phyloP scores from a whole-genome alignment of 2,888 invertebrate species.

The Vannuccia rotundouncinata region DNA sequence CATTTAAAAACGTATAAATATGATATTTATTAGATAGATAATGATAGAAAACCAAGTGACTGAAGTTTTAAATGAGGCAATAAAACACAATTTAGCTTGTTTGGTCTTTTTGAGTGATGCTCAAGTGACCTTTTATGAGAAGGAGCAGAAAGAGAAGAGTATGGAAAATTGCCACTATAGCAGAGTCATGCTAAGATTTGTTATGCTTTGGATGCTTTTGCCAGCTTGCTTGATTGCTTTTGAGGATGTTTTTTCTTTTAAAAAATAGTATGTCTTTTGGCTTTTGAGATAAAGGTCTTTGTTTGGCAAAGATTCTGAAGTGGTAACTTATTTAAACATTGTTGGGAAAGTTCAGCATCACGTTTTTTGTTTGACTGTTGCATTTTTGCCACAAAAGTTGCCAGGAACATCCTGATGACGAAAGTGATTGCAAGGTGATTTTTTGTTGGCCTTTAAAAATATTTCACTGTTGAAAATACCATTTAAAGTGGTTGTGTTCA shows the following conservation, averaged over 20 bases:
- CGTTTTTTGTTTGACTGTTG: background rate
- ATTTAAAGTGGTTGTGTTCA: background rate
- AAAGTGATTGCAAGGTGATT: background rate
- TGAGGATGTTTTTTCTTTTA: background rate
- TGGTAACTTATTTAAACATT: background rate
- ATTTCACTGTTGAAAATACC: conserved; percentile 3
- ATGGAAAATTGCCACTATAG: background rate
- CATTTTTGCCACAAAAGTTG: background rate
- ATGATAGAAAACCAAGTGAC: background rate
- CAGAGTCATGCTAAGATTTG: background rate
- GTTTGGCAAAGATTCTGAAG: background rate
- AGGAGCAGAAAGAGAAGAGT: background rate
- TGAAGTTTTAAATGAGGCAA: background rate
- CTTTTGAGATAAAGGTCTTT: background rate
- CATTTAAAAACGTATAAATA: background rate
- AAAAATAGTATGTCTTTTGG: background rate
- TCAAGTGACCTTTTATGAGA: background rate
- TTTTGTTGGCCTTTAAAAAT: background rate
- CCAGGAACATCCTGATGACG: background rate
- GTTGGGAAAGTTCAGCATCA: background rate
- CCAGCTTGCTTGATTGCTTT: background rate
- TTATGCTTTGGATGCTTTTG: background rate
- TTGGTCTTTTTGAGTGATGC: background rate
- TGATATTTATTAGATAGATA: background rate
- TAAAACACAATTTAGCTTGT: background rate